Conservation (phyloP, 2,888 invertebrate genomes). For the Cheilosia variabilis region DNA sequence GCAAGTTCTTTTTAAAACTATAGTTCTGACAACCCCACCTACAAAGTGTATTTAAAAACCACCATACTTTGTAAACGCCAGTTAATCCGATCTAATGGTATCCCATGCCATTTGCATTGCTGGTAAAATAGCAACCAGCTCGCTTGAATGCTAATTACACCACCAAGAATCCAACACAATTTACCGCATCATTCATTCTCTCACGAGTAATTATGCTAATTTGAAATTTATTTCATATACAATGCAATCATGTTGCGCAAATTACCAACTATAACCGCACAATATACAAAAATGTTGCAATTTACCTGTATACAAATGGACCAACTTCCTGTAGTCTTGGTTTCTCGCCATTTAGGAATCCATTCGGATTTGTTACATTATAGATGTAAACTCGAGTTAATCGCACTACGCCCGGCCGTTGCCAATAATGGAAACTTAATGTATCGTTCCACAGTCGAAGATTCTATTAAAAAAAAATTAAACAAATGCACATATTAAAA, state of each 20-base stretch:
- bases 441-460: slow-evolving; percentile 93
- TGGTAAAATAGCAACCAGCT: too few species aligned
- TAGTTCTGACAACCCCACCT: too few species aligned
- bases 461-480: slow-evolving; percentile 85
- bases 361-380: slow-evolving; percentile 94
- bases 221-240: too few species aligned
- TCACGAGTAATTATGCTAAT: background rate
- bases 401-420: slow-evolving; percentile 92
- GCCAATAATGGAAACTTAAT: slow-evolving; percentile 94
- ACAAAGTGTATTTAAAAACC: too few species aligned
- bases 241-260: too few species aligned
- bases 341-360: slow-evolving; percentile 90
- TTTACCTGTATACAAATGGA: slow-evolving; percentile 93
- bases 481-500: background rate
- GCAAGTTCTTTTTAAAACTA: too few species aligned
- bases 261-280: background rate
- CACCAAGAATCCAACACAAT: slow-evolving; percentile 4
- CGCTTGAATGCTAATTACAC: background rate
- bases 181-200: background rate
- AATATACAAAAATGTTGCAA: slow-evolving; percentile 47
- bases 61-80: background rate
- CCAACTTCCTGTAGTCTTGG: slow-evolving; percentile 93
- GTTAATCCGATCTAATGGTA: background rate
- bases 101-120: background rate
- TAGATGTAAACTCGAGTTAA: slow-evolving; percentile 94